phyloP scores from a whole-genome alignment of 1,140 invertebrate species.

The Drosophila malerkotliana region DNA sequence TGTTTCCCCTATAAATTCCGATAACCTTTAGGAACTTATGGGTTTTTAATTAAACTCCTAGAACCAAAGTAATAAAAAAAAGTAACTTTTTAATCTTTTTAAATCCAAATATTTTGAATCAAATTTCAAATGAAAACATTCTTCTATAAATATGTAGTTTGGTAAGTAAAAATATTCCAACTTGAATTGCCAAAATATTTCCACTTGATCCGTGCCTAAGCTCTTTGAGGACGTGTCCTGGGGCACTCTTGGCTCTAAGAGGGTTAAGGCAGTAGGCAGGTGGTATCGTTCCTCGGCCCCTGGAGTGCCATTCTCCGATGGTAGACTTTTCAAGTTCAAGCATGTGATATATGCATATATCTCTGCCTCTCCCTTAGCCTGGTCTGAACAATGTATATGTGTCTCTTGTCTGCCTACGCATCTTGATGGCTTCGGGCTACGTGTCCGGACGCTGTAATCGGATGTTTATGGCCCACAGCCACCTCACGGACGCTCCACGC shows the following conservation, averaged over 20 bases:
- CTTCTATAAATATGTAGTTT: neutral
- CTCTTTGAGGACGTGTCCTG: slow-evolving; percentile 22
- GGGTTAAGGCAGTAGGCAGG: slow-evolving; percentile 30
- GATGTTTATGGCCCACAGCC: slow-evolving; percentile 60
- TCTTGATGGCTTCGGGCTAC: slow-evolving; percentile 60
- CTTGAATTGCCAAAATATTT: neutral
- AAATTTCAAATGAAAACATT: neutral
- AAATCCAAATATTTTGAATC: neutral
- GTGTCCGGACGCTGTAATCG: slow-evolving; percentile 66
- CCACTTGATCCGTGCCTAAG: slow-evolving; percentile 13
- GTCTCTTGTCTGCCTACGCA: slow-evolving; percentile 56
- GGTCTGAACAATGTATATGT: slow-evolving; percentile 11
- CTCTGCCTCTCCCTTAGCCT: slow-evolving; percentile 5
- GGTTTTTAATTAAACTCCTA: too few species aligned
- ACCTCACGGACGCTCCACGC: slow-evolving; percentile 61
- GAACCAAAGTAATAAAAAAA: too few species aligned
- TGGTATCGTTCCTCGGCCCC: neutral
- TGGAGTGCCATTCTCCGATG: slow-evolving; percentile 23
- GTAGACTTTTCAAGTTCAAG: slow-evolving; percentile 49
- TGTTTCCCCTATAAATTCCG: neutral
- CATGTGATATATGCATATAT: slow-evolving; percentile 32
- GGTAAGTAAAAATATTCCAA: too few species aligned
- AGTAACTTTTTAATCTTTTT: too few species aligned
- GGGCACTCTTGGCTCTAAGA: slow-evolving; percentile 5
- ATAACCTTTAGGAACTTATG: neutral